Percentiles rank a stretch among this genome's conserved stretches.
phyloP scores from a whole-genome alignment of 1,140 invertebrate genomes.

The Pseudomyrmex sp. region DNA sequence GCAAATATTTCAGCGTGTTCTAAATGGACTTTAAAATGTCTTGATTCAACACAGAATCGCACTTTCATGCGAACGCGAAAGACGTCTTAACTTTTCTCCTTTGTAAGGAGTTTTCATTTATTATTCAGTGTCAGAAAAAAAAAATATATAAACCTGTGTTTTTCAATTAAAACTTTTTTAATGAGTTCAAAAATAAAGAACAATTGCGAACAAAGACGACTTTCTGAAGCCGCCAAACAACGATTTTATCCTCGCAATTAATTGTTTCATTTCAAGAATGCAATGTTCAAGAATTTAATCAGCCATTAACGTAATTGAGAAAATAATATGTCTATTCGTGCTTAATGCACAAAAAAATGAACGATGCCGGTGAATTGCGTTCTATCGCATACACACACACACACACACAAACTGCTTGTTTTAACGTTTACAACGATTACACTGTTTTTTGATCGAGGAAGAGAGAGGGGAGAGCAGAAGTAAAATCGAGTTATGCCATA shows the following conservation, averaged over 20 bases:
- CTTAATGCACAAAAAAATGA: constrained; percentile 16
- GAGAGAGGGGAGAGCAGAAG: too few species aligned
- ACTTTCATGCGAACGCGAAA: not conserved
- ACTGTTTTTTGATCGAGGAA: not conserved
- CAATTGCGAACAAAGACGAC: not conserved
- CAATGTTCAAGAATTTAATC: constrained; percentile 1
- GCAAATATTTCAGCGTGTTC: constrained; percentile 10
- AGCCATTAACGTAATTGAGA: constrained; percentile 12
- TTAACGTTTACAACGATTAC: not conserved
- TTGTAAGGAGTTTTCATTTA: not conserved
- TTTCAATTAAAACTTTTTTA: not conserved
- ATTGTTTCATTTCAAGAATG: not conserved
- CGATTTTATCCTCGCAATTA: not conserved
- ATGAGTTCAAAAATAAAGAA: not conserved
- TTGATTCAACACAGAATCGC: constrained; percentile 3
- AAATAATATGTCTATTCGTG: not conserved
- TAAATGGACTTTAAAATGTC: constrained; percentile 4
- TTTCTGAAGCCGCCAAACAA: too few species aligned
- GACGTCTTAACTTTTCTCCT: not conserved
- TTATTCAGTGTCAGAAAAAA: not conserved
- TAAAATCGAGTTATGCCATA: constrained; percentile 12
- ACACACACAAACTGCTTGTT: not conserved
- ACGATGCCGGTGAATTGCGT: not conserved
- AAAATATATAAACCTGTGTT: not conserved
- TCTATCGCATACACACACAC: not conserved